Evolutionary conservation across 2,888 invertebrate genomes (phyloP).

Genomic region (Onchidella celtica): DNA sequence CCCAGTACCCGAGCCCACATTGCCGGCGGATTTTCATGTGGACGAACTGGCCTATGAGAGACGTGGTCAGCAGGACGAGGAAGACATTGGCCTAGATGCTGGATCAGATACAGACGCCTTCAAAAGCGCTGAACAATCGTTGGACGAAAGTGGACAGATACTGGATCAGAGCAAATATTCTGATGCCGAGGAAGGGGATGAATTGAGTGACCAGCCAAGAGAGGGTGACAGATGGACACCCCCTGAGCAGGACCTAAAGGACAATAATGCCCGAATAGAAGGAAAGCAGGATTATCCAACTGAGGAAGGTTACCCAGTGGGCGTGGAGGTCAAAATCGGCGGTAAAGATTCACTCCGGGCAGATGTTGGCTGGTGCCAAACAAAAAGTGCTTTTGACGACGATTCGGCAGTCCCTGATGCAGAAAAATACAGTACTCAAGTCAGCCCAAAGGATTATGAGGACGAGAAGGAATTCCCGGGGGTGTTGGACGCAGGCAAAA

Average conservation of each 20-base stretch:
- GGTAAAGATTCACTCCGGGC: too few species aligned
- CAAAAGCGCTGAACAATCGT: slow-evolving; percentile 9
- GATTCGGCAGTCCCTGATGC: too few species aligned
- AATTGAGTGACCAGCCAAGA: background rate
- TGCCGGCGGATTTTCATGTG: slow-evolving; percentile 55
- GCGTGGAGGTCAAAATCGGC: too few species aligned
- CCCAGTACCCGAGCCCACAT: slow-evolving; percentile 59
- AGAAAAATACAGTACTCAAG: too few species aligned
- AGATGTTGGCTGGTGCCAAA: too few species aligned
- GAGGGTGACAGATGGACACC: background rate
- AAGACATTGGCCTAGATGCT: slow-evolving; percentile 18
- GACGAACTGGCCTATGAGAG: slow-evolving; percentile 49
- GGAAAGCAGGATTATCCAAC: background rate
- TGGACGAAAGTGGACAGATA: background rate
- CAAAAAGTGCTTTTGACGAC: too few species aligned
- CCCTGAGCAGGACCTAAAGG: background rate
- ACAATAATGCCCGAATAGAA: background rate
- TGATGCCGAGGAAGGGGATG: background rate
- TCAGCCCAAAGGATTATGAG: too few species aligned
- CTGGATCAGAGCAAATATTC: background rate
- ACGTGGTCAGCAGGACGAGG: slow-evolving; percentile 32
- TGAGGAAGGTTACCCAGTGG: background rate
- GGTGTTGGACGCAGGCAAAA: too few species aligned
- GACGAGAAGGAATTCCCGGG: too few species aligned
- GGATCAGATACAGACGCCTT: slow-evolving; percentile 20